Evolutionary conservation across 2,888 invertebrate genomes (phyloP), one percentile per base, ranked within the genome.

Genomic region (Dysmachus trigonus): DNA sequence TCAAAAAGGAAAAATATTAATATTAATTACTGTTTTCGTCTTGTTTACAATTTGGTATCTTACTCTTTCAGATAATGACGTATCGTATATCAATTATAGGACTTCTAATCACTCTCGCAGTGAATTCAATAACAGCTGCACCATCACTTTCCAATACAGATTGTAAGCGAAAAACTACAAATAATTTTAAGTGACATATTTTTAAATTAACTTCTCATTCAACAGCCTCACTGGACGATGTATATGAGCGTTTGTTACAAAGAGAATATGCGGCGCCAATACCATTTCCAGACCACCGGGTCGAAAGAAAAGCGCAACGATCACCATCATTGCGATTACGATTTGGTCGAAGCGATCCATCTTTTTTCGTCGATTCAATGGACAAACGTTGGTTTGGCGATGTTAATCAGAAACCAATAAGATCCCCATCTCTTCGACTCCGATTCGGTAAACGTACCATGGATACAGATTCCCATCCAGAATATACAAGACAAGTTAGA

Each of bases 281-380:
- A 35, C 89, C 91, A n/a, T 91, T 92, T 87, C 92, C 93, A 72
- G 94, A 94, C 10, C 96, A 96, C 91, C 94, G 95, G 88, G 94
- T 96, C 35, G 95, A 96, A 79, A 94, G 96, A 90, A 96, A 96
- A 91, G 95, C 96, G 4, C 95, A 95, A 89, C 93, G 96, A 87
- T 95, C 96, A 18, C 96, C 96, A 0, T 96, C 96, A 0, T 92
- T 96, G 62, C 94, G 96, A 27, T 93, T 96, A 86, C 94, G 96
- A 88, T 96, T 96, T 90, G 96, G 96, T 62, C 94, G 96, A 88
- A 95, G 95, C 38, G 96, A 96, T 91, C 95, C 95, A 15, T 94
- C 94, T 87, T 93, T 87, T 2, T 22, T 86, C 4, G 62, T 81
- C 73, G 62, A 62, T 10, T 72, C 84, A 22, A 88, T 89, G 72